phyloP scores from a whole-genome alignment of 2,888 invertebrate genomes.

The Epistrophe eligans region DNA sequence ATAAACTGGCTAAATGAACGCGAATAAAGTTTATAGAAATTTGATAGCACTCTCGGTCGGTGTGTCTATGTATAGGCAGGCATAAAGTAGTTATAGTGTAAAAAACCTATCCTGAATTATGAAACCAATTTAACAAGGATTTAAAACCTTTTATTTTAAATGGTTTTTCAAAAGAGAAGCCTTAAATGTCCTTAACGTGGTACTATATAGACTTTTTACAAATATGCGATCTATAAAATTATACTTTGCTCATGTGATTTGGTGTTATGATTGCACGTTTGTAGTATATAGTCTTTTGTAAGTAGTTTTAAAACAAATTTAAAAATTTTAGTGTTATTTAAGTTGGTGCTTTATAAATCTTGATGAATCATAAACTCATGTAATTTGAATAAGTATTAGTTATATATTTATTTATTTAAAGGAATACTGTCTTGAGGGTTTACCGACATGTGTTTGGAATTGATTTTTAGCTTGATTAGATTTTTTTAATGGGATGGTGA shows the following conservation, averaged over 20 bases:
- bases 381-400: neutral
- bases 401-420: neutral
- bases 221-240: conserved; percentile 13
- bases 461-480: too few relatives aligned
- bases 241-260: conserved; percentile 22
- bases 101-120: conserved; percentile 1
- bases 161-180: conserved; percentile 11
- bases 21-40: conserved; percentile 70
- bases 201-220: neutral
- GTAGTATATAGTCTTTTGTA: neutral
- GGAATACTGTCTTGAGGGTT: too few relatives aligned
- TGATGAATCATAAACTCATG: conserved; percentile 5
- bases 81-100: neutral
- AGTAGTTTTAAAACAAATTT: conserved; percentile 12
- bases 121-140: conserved; percentile 8
- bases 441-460: too few relatives aligned
- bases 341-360: conserved; percentile 4
- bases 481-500: too few relatives aligned
- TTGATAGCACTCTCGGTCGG: conserved; percentile 48
- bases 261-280: conserved; percentile 27
- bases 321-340: conserved; percentile 24
- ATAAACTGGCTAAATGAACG: conserved; percentile 60
- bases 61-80: conserved; percentile 8
- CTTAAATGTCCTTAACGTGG: conserved; percentile 18
- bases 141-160: conserved; percentile 37